phyloP scores from a whole-genome alignment of 2,888 invertebrate genomes.

The Cataglyphis cursor region DNA sequence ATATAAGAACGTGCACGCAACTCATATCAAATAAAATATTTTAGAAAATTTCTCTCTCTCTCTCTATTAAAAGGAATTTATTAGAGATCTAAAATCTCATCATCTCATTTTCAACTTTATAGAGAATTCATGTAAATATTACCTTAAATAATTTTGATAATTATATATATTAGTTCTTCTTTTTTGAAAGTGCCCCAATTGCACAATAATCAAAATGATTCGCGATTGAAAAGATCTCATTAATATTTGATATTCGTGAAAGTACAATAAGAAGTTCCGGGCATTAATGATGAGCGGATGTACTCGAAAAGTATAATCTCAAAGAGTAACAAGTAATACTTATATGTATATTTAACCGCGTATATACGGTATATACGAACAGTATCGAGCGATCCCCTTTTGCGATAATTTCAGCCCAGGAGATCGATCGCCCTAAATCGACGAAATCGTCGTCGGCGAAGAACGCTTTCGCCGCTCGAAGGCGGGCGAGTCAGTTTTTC shows the following conservation, averaged over 20 bases:
- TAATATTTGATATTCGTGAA: conserved; percentile 42
- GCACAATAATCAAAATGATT: not conserved
- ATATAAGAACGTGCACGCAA: not conserved
- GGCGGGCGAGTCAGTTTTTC: conserved; percentile 39
- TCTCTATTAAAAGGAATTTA: not conserved
- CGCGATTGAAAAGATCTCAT: conserved; percentile 14
- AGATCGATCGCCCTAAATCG: conserved; percentile 40
- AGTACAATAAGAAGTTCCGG: conserved; percentile 23
- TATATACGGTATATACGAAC: not conserved
- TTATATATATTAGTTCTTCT: not conserved
- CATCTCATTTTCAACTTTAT: not conserved
- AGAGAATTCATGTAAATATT: not conserved
- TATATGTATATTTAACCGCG: not conserved
- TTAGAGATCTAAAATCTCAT: not conserved
- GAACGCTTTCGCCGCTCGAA: conserved; percentile 51
- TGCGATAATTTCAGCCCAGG: conserved; percentile 24
- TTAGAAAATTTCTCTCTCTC: not conserved
- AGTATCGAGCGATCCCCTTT: conserved; percentile 44
- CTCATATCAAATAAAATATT: not conserved
- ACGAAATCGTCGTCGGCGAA: conserved; percentile 5
- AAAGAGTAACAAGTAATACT: conserved; percentile 24
- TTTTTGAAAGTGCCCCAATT: not conserved
- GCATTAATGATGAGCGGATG: conserved; percentile 19
- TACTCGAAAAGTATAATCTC: conserved; percentile 18
- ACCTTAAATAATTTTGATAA: not conserved